Conservation (phyloP, 2,888 invertebrate genomes). For the Priapulus caudatus region DNA sequence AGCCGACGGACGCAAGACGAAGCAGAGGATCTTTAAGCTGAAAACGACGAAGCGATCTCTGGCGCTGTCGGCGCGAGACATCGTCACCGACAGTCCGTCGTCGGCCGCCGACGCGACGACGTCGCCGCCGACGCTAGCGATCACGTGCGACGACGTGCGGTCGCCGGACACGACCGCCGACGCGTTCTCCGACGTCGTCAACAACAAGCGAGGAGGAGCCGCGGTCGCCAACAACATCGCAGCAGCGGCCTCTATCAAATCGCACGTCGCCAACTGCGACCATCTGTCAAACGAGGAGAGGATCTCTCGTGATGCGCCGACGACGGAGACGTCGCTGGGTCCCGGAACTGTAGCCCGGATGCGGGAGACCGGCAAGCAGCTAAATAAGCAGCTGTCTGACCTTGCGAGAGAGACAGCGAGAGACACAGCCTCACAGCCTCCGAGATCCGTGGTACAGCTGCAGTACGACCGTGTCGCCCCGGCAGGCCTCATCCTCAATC, state of each 20-base stretch:
- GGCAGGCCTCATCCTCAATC: too few species aligned
- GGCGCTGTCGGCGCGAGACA: neutral
- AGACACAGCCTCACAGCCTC: too few species aligned
- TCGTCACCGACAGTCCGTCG: neutral
- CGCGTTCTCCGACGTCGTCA: neutral
- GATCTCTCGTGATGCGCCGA: too few species aligned
- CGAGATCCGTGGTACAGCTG: too few species aligned
- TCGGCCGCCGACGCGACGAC: neutral
- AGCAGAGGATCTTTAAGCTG: neutral
- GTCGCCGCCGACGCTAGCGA: neutral
- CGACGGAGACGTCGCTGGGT: neutral
- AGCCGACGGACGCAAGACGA: neutral
- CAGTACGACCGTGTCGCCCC: too few species aligned
- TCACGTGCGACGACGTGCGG: too few species aligned
- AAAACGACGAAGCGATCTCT: neutral
- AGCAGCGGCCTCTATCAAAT: neutral
- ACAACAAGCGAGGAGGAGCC: neutral
- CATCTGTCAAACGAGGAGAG: too few species aligned
- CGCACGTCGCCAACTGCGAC: neutral
- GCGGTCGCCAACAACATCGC: neutral
- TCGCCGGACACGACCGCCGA: too few species aligned
- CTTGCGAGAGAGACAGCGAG: slow-evolving; percentile 3
- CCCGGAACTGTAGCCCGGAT: neutral
- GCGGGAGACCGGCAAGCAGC: neutral
- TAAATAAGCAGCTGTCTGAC: neutral